phyloP scores from a whole-genome alignment of 2,797 vertebrate species.

The Macroramphosus scolopax region DNA sequence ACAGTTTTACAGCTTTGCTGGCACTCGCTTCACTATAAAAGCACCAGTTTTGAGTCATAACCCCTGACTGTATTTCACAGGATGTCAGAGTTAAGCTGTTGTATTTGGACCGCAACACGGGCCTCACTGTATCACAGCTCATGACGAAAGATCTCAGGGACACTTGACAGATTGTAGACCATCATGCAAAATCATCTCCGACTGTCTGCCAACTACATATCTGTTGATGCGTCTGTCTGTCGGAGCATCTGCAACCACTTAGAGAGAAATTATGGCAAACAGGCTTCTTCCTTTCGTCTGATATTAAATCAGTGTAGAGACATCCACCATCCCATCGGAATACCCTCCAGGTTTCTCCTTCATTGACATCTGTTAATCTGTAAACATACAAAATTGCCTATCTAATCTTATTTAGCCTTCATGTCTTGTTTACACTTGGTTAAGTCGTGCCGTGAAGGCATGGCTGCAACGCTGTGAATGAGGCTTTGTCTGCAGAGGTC shows the following conservation, averaged over 20 bases:
- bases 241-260: conserved; percentile 49
- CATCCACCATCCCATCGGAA: conserved; percentile 12
- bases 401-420: conserved; percentile 68
- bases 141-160: conserved; percentile 32
- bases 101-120: conserved; percentile 48
- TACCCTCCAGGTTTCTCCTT: conserved; percentile 33
- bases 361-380: conserved; percentile 66
- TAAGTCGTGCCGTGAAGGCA: conserved; percentile 50
- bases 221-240: no score
- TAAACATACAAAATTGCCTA: conserved; percentile 69
- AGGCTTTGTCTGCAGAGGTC: conserved; percentile 69
- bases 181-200: conserved; percentile 37
- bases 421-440: conserved; percentile 70
- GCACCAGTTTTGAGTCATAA: conserved; percentile 39
- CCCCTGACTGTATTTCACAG: conserved; percentile 46
- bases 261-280: conserved; percentile 44
- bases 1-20: conserved; percentile 51
- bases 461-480: conserved; percentile 64
- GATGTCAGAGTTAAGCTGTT: conserved; percentile 53
- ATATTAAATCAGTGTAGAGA: conserved; percentile 28
- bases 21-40: conserved; percentile 38
- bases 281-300: conserved; percentile 27
- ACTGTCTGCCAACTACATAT: conserved; percentile 29
- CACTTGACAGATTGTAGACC: conserved; percentile 37
- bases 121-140: conserved; percentile 39